Evolutionary conservation across 2,888 invertebrate species (phyloP).

Genomic region (Napeogenes inachia): DNA sequence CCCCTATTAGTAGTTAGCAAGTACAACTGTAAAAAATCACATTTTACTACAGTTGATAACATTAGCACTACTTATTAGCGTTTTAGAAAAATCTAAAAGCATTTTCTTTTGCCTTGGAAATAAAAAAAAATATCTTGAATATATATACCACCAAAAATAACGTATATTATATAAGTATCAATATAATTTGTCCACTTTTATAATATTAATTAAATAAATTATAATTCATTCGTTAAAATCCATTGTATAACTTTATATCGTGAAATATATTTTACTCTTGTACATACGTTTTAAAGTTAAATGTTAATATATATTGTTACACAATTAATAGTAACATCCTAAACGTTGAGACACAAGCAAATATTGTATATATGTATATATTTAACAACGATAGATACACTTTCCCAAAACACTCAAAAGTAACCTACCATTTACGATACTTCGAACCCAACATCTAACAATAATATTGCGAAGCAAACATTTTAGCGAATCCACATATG

Average conservation of each 20-base stretch:
- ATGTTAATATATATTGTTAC: slow-evolving; percentile 6
- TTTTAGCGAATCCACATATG: slow-evolving; percentile 57
- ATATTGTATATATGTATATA: slow-evolving; percentile 57
- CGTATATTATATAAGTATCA: slow-evolving; percentile 14
- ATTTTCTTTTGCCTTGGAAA: background rate
- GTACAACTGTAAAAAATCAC: slow-evolving; percentile 4
- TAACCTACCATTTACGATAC: slow-evolving; percentile 42
- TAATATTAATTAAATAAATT: slow-evolving; percentile 9
- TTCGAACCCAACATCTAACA: slow-evolving; percentile 43
- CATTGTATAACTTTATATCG: background rate
- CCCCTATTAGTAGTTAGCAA: slow-evolving; percentile 6
- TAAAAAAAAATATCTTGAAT: background rate
- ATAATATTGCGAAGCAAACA: slow-evolving; percentile 55
- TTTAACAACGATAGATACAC: slow-evolving; percentile 68
- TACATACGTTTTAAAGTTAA: background rate
- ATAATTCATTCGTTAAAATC: slow-evolving; percentile 1
- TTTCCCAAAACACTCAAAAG: slow-evolving; percentile 53
- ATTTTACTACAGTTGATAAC: slow-evolving; percentile 6
- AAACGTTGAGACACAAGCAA: slow-evolving; percentile 52
- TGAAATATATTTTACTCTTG: slow-evolving; percentile 3
- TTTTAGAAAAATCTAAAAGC: slow-evolving; percentile 20
- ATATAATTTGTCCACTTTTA: slow-evolving; percentile 16
- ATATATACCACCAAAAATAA: slow-evolving; percentile 3
- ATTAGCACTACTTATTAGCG: slow-evolving; percentile 10
- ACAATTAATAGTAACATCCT: slow-evolving; percentile 35